Evolutionary conservation across 1,140 invertebrate genomes (phyloP), one percentile per base, ranked within the genome.

Genomic region (Ceratina calcarata): DNA sequence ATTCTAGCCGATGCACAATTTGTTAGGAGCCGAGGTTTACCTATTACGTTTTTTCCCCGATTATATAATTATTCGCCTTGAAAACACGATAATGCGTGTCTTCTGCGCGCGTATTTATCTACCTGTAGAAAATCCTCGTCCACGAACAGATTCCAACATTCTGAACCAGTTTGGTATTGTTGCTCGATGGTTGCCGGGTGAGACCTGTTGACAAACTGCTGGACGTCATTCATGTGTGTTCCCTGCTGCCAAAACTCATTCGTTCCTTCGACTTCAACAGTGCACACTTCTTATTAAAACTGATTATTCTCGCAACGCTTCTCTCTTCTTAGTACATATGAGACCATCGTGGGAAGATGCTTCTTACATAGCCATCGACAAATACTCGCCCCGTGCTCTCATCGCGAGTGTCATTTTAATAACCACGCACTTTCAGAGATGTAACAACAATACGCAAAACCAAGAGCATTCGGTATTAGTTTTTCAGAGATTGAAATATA

Each of bases 101-200:
- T 13, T 51, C 18, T 51, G 45, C 74, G 65, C 75, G 65, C 32
- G 32, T 37, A 37, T 37, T 6, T 37, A 37, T 37, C 32, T 92
- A 93, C 92, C 91, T 93, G 92, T 13, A 91, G 80, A 67, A 92
- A 81, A 81, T 87, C 88, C 66, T 93, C 91, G 87, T 92, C 91
- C 64, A 91, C 65, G 22, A 91, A 66, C 32, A 92, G 80, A 81
- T 83, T 91, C 91, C 91, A 92, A 87, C 91, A 93, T 92, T 92
- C 91, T 90, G 87, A 69, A 81, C 65, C 82, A 6, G 80, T 67
- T 76, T 83, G 68, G 10, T 64, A 76, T 45, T 80, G 81, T 55
- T 81, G 71, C 37, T 87, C 81, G 83, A 62, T 77, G 74, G 68
- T 90, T 51, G 78, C 79, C 65, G 74, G 61, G 65, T 89, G 85